phyloP scores from a whole-genome alignment of 2,113 vertebrate species.

The Alouatta palliata region DNA sequence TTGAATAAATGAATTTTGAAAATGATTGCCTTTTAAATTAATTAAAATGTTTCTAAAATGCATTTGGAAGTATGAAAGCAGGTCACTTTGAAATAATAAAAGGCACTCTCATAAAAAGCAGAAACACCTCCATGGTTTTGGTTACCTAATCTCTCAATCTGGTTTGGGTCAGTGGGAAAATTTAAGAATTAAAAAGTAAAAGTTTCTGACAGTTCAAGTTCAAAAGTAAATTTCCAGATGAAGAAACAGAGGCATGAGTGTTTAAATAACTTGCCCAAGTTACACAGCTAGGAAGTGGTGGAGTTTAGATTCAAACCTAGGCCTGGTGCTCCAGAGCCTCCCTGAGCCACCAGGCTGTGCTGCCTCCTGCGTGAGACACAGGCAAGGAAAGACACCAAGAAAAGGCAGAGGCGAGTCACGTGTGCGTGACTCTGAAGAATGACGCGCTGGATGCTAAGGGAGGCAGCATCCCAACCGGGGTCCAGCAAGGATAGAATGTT shows the following conservation, averaged over 20 bases:
- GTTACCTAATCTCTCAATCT: neutral
- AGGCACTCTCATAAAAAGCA: neutral
- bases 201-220: neutral
- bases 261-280: neutral
- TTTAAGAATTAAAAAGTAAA: neutral
- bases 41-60: neutral
- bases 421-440: neutral
- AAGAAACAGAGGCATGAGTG: neutral
- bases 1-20: neutral
- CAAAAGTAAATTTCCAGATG: neutral
- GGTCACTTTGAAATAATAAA: neutral
- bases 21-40: neutral
- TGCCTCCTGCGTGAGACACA: neutral
- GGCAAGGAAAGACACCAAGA: neutral
- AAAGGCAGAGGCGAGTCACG: neutral
- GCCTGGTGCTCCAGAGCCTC: neutral
- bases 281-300: neutral
- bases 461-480: neutral
- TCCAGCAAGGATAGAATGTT: neutral
- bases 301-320: neutral
- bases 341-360: neutral
- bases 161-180: neutral
- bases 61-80: neutral
- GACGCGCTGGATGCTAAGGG: neutral
- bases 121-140: neutral